Conservation (phyloP, 2,888 invertebrate genomes). For the Tubulanus polymorphus region DNA sequence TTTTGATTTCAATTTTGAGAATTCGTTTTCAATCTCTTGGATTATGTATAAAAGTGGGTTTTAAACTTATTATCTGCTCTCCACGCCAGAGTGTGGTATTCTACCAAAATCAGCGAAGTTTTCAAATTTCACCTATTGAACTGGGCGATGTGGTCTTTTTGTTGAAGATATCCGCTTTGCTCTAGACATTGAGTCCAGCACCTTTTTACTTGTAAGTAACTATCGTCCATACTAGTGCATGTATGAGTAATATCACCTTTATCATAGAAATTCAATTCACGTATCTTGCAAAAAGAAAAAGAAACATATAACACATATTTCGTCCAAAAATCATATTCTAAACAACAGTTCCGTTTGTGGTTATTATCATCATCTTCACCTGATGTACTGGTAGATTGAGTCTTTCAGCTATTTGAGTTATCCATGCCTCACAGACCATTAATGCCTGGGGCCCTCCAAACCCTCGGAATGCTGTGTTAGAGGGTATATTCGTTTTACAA, state of each 20-base stretch:
- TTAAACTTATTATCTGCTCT: too few species aligned
- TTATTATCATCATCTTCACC: slow-evolving; percentile 10
- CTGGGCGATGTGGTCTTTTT: slow-evolving; percentile 60
- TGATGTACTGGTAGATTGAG: slow-evolving; percentile 16
- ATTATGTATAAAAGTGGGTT: too few species aligned
- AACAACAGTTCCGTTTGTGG: too few species aligned
- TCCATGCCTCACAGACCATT: slow-evolving; percentile 29
- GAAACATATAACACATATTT: neutral
- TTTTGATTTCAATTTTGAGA: too few species aligned
- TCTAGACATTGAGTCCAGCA: slow-evolving; percentile 78
- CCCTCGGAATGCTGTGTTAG: slow-evolving; percentile 83
- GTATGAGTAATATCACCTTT: slow-evolving; percentile 74
- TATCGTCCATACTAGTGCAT: slow-evolving; percentile 72
- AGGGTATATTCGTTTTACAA: slow-evolving; percentile 85
- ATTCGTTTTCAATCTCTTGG: too few species aligned
- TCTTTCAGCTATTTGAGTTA: slow-evolving; percentile 60
- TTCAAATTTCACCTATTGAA: slow-evolving; percentile 62
- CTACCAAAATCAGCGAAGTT: neutral
- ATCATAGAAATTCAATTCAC: slow-evolving; percentile 70
- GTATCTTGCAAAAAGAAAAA: slow-evolving; percentile 46
- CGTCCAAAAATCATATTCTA: too few species aligned
- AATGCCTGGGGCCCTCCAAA: slow-evolving; percentile 39
- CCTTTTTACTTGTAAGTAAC: slow-evolving; percentile 61
- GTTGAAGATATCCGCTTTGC: slow-evolving; percentile 64
- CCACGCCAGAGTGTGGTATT: too few species aligned